These are phyloP conservation scores for Trochalopteron elliotii DNA, from an alignment of 2,113 vertebrate species.

Conservation along the genomic window DNA sequence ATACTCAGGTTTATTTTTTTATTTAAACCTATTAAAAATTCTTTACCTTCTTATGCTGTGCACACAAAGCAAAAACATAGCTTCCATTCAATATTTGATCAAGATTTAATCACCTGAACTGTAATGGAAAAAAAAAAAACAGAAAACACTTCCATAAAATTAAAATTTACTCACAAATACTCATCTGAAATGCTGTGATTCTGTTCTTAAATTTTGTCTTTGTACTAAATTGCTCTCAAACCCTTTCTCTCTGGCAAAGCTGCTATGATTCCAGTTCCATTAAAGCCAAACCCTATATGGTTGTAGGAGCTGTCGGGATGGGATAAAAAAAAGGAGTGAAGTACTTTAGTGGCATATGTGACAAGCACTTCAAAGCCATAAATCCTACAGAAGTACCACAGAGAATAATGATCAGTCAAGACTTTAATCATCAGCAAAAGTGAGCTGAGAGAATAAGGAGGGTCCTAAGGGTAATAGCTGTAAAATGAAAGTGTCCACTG, in stretches of 20 bases:
- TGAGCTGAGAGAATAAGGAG: slow-evolving; percentile 43
- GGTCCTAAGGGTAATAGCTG: slow-evolving; percentile 55
- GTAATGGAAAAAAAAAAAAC: not conserved
- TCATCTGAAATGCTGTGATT: not conserved
- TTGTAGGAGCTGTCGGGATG: not conserved
- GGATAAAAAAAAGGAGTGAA: not conserved
- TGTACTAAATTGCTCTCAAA: not conserved
- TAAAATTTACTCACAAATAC: not conserved
- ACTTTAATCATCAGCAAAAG: slow-evolving; percentile 69
- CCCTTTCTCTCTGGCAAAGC: not conserved
- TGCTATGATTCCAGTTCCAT: slow-evolving; percentile 11
- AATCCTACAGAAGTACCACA: slow-evolving; percentile 49
- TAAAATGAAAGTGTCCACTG: slow-evolving; percentile 47
- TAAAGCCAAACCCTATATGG: not conserved
- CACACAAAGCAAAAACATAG: not conserved
- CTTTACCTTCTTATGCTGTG: not conserved
- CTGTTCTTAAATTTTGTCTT: not conserved
- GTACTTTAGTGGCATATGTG: slow-evolving; percentile 12
- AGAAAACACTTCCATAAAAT: not conserved
- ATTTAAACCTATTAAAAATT: not conserved
- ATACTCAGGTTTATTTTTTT: not conserved
- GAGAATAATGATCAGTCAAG: slow-evolving; percentile 63
- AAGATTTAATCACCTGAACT: not conserved
- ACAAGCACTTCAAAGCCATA: slow-evolving; percentile 60
- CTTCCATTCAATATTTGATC: not conserved